phyloP scores from a whole-genome alignment of 2,113 vertebrate genomes.

The Siniperca knerii region DNA sequence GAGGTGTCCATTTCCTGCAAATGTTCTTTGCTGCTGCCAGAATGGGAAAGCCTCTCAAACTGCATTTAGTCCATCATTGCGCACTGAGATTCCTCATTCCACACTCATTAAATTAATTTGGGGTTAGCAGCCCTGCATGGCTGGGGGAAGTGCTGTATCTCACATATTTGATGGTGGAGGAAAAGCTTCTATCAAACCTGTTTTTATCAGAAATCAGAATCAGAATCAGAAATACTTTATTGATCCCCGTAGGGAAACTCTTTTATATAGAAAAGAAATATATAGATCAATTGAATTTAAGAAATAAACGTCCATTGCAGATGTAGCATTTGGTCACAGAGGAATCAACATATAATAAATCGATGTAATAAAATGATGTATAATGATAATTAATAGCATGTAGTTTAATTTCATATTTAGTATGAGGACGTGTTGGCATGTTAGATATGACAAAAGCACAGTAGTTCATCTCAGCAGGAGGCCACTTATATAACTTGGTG shows the following conservation, averaged over 20 bases:
- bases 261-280: not conserved
- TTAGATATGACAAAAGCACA: constrained; percentile 28
- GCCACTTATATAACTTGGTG: constrained; percentile 1
- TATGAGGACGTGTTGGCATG: not conserved
- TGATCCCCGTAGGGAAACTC: too few species aligned
- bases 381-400: not conserved
- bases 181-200: not conserved
- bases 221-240: too few species aligned
- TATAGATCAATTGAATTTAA: not conserved
- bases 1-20: not conserved
- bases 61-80: not conserved
- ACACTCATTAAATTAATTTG: not conserved
- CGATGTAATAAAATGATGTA: not conserved
- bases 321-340: not conserved
- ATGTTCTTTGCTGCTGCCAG: not conserved
- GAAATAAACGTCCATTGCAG: not conserved
- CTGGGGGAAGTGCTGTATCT: not conserved
- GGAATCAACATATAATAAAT: not conserved
- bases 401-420: too few species aligned
- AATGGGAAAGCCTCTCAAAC: not conserved
- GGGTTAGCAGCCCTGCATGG: not conserved
- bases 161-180: not conserved
- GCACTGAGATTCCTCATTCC: not conserved
- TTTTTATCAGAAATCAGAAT: too few species aligned
- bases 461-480: constrained; percentile 14